These are phyloP conservation scores for Cydia strobilella DNA, from an alignment of 1,140 invertebrate species.

Conservation along the genomic window DNA sequence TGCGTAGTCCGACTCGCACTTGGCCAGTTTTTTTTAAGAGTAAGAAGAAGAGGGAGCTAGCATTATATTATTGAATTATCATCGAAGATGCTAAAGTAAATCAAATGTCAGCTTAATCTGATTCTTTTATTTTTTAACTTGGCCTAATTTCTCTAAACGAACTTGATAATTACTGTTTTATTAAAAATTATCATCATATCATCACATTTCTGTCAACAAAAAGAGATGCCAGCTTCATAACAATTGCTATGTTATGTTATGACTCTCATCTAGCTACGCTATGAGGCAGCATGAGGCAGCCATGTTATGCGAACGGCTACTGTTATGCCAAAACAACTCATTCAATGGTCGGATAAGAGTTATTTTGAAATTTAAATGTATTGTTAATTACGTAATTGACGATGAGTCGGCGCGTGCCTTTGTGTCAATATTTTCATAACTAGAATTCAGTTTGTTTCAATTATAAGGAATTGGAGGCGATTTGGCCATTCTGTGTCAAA, in stretches of 20 bases:
- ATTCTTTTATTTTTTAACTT: too few species aligned
- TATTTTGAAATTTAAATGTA: slow-evolving; percentile 21
- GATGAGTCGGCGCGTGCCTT: neutral
- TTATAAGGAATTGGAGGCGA: neutral
- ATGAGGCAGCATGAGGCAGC: slow-evolving; percentile 1
- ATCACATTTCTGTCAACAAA: too few species aligned
- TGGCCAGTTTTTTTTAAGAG: too few species aligned
- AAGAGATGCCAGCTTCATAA: neutral
- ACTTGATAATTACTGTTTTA: too few species aligned
- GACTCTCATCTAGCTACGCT: neutral
- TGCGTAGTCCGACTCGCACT: too few species aligned
- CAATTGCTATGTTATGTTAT: neutral
- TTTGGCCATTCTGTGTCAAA: too few species aligned
- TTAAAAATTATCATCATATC: too few species aligned
- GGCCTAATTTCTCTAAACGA: too few species aligned
- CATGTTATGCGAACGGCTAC: slow-evolving; percentile 3
- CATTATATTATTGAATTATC: too few species aligned
- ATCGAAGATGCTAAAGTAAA: too few species aligned
- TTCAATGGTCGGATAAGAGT: slow-evolving; percentile 14
- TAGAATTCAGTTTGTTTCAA: neutral
- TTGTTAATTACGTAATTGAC: slow-evolving; percentile 29
- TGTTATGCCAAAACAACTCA: slow-evolving; percentile 24
- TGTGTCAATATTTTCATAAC: neutral
- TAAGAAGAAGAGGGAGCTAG: too few species aligned
- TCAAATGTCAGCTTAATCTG: too few species aligned